Base-by-base conservation (phyloP, 2,113 vertebrate species). In the Cochlearius cochlearius region DNA sequence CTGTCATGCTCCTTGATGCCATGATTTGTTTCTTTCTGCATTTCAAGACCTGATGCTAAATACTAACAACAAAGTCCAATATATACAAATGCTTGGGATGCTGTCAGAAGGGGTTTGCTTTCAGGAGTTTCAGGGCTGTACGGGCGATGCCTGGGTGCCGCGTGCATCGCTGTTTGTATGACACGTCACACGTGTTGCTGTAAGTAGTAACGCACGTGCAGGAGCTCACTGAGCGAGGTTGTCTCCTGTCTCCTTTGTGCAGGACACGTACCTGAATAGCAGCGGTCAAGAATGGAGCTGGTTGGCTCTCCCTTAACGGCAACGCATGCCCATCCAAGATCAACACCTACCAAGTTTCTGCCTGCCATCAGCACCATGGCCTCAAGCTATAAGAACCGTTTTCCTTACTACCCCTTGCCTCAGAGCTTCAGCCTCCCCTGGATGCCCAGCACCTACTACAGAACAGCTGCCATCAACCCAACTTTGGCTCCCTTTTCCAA, bases 351-450 rank as follows among this genome's bases (percentile, higher is more conserved):
- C 93, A 98, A 97, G 95, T 98, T 99, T 75, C 98, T 99, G 59
- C 99, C 99, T 5, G 98, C 99, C 96, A 98, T 99, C 96, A 98
- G 98, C 90, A 98, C 98, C 66, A 96, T 97, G 98, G 93, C 98
- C 7, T 98, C 99, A 36, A 99, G 98, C 97, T 99, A 98, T 53
- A 99, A 96, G 93, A 98, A 97, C 96, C 86, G 92, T 27, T 97
- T 98, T 84, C 98, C 98, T 8, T 95, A 95, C 66, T 63, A 97
- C 73, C 93, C 96, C 39, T 74, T 98, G 59, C 98, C 97, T 32
- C 98, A 98, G 38, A 98, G 94, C 72, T 85, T 98, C 95, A 98
- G 96, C 95, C 97, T 98, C 76, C 98, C 98, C 25, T 99, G 99
- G 99, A 98, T 98, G 91, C 98, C 98, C 34, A 98, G 92, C 63